These are phyloP conservation scores for Drosophila leontia DNA, from an alignment of 1,140 invertebrate genomes.

Conservation along the genomic window DNA sequence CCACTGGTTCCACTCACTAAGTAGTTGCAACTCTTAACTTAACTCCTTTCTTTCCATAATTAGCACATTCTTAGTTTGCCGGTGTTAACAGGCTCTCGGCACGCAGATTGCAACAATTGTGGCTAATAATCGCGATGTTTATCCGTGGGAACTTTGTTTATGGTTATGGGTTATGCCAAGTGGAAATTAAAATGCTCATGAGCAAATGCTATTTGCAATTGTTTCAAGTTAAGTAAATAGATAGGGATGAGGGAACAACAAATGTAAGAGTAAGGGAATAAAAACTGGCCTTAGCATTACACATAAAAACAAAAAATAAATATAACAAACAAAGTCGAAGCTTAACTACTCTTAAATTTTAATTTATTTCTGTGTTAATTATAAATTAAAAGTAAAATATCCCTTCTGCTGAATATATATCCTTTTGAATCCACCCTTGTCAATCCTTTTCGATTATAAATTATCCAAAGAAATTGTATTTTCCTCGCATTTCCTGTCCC, in stretches of 20 bases:
- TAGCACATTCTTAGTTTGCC: conserved; percentile 66
- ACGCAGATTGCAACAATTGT: conserved; percentile 55
- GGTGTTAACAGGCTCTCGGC: conserved; percentile 53
- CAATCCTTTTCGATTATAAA: neutral
- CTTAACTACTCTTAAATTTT: neutral
- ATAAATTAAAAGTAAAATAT: neutral
- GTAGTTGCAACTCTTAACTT: conserved; percentile 35
- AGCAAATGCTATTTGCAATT: conserved; percentile 7
- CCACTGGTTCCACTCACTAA: conserved; percentile 29
- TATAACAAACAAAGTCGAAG: neutral
- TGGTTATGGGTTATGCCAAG: conserved; percentile 1
- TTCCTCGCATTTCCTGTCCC: conserved; percentile 32
- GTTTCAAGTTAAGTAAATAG: neutral
- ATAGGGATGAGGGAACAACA: neutral
- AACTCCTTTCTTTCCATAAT: conserved; percentile 49
- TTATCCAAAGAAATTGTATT: conserved; percentile 39
- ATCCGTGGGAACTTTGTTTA: conserved; percentile 38
- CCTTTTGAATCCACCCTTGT: conserved; percentile 6
- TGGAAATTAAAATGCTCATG: conserved; percentile 13
- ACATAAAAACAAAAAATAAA: neutral
- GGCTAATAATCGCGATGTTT: conserved; percentile 38
- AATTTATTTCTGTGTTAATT: neutral
- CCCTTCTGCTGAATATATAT: neutral
- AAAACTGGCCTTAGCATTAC: neutral
- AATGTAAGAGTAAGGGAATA: neutral